Base-by-base conservation (phyloP, 2,888 invertebrate species). In the Melanostoma scalare region DNA sequence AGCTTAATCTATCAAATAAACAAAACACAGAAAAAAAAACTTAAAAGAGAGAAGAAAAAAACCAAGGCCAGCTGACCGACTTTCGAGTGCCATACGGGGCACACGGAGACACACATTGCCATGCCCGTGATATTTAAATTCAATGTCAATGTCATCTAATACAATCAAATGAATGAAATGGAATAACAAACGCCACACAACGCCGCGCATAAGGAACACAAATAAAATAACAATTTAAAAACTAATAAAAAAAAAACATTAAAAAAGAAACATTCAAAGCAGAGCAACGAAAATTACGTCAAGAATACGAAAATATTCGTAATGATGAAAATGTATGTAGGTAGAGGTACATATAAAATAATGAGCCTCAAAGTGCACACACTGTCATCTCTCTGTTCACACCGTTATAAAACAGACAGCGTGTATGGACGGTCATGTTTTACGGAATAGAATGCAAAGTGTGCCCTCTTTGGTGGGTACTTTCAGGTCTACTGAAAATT, bases 81-180 rank as follows among this genome's bases (percentile, higher is more conserved):
- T 68, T 68, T 48, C 60, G 61, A 60, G 20, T 20, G 20, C 50
- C 10, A 44, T 10, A 35, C 8, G 44, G 44, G 10, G 42, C 36
- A 38, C 3, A 36, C 40, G 36, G 50, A 46, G n/a, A 30, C 61
- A 63, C 60, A 44, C 72, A 53, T 46, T 35, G 52, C 35, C 60
- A 67, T 75, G 84, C 84, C 79, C 79, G 84, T 79, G 84, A 80
- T 85, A 85, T 85, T 80, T 80, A 76, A 85, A 85, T 85, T 85
- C 85, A 85, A 85, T 85, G 85, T 85, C 85, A 85, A 85, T 85
- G 85, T 85, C 80, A 85, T 85, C 85, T 75, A 78, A 85, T 10
- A 79, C 85, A 80, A 72, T 85, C 85, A 78, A 79, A 85, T 68
- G 63, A 72, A 71, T 65, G 61, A 76, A 75, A 75, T 78, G 61